Evolutionary conservation across 2,797 vertebrate species (phyloP), one percentile per base, ranked within the genome.

Genomic region (Lates japonicus): DNA sequence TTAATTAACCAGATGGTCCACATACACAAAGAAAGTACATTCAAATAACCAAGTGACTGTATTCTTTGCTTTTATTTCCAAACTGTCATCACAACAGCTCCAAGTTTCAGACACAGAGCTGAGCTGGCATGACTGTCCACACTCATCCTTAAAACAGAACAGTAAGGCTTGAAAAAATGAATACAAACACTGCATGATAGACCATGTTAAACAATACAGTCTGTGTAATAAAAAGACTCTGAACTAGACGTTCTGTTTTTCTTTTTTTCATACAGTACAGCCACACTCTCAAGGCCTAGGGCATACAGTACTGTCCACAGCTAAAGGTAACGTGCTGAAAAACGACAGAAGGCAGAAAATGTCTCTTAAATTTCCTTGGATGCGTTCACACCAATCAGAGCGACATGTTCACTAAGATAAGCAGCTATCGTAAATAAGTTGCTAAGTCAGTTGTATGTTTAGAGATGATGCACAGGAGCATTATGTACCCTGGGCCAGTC

Each of bases 51-150:
- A 2, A 55, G 4, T n/a, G 69, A 82, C 22, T 74, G 55, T 51
- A 52, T 66, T 67, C 44, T 81, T 87, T 64, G 68, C 70, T 85
- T 93, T 93, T 89, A 93, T 92, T 92, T 87, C 22, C 77, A 90
- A 82, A 74, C 70, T 12, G 44, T n/a, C 59, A 74, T 37, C 55
- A 83, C 44, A 64, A 62, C 19, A 58, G 65, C 82, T 76, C 73
- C 48, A 51, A 65, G 55, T 44, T 10, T 70, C 33, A 80, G 58
- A 77, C 67, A 52, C 16, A 55, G 59, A 88, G 61, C 73, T 37
- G 59, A 88, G 61, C 73, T 37, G 39, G 31, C 41, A 61, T 63
- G 19, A 74, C 58, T 49, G 17, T 72, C 55, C 58, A 87, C 75
- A 66, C 44, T 39, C 62, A 60, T 70, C 60, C 46, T 70, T 84